These are phyloP conservation scores for Empis stercorea DNA, from an alignment of 2,888 invertebrate species.

Conservation along the genomic window DNA sequence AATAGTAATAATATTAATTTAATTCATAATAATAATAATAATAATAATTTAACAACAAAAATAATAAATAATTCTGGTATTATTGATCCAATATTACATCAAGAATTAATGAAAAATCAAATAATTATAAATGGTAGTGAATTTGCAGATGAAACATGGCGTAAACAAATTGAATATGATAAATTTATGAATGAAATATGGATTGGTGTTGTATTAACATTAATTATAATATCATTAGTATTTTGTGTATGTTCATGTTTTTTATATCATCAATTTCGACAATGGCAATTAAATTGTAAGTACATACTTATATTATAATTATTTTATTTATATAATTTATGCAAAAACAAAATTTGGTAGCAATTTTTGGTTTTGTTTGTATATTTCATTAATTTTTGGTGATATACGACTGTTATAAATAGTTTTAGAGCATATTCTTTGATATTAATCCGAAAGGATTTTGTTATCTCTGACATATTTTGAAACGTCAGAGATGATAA, in stretches of 20 bases:
- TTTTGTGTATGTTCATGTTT: slow-evolving; percentile 51
- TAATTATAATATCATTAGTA: slow-evolving; percentile 47
- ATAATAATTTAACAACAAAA: neutral
- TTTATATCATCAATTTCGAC: slow-evolving; percentile 48
- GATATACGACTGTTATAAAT: no score
- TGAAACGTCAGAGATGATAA: no score
- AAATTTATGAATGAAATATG: slow-evolving; percentile 49
- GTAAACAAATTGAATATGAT: slow-evolving; percentile 40
- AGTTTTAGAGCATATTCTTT: no score
- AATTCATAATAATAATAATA: neutral
- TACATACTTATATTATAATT: slow-evolving; percentile 14
- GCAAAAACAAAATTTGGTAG: no score
- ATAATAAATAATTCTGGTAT: neutral
- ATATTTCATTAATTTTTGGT: no score
- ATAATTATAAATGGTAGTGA: neutral
- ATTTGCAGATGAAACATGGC: slow-evolving; percentile 7
- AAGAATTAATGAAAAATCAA: neutral
- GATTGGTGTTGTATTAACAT: slow-evolving; percentile 47
- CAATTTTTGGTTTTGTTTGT: no score
- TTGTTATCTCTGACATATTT: no score
- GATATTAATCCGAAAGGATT: no score
- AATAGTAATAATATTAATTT: neutral
- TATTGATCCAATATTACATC: neutral
- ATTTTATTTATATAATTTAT: no score
- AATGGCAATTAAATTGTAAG: slow-evolving; percentile 50